Conservation (phyloP, 2,888 invertebrate genomes). For the Neocrepidodera transversa region DNA sequence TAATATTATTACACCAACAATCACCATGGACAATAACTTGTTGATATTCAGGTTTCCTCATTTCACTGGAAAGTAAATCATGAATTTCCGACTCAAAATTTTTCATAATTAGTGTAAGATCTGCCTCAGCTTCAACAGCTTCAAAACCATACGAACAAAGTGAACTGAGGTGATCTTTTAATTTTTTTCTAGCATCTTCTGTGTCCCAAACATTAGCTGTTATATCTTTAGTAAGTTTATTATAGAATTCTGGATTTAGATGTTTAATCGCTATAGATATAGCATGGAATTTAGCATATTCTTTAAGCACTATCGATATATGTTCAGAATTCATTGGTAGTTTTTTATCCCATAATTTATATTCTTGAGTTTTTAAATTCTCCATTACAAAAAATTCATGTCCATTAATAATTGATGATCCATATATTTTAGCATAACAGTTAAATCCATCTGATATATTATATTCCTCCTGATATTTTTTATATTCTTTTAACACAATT, state of each 20-base stretch:
- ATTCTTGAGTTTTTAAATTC: slow-evolving; percentile 46
- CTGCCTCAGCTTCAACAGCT: slow-evolving; percentile 1
- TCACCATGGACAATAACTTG: slow-evolving; percentile 46
- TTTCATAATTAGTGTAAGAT: slow-evolving; percentile 3
- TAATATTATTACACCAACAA: slow-evolving; percentile 50
- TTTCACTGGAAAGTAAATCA: neutral
- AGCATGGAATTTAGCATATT: slow-evolving; percentile 52
- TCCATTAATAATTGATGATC: slow-evolving; percentile 20
- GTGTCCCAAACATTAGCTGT: neutral
- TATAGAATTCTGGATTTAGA: slow-evolving; percentile 44
- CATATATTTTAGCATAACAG: slow-evolving; percentile 28
- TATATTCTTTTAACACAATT: slow-evolving; percentile 43
- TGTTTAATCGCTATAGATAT: slow-evolving; percentile 48
- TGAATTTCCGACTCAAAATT: neutral
- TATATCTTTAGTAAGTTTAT: slow-evolving; percentile 23
- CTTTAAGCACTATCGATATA: slow-evolving; percentile 44
- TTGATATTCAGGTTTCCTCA: slow-evolving; percentile 2
- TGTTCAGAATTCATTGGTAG: slow-evolving; percentile 48
- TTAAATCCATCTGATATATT: slow-evolving; percentile 12
- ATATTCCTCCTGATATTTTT: slow-evolving; percentile 42
- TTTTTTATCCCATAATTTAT: slow-evolving; percentile 45
- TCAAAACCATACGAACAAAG: neutral
- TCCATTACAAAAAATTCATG: slow-evolving; percentile 45
- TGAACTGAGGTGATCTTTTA: neutral
- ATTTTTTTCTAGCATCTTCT: neutral